Evolutionary conservation across 2,888 invertebrate genomes (phyloP).

Genomic region (Spisula solida): DNA sequence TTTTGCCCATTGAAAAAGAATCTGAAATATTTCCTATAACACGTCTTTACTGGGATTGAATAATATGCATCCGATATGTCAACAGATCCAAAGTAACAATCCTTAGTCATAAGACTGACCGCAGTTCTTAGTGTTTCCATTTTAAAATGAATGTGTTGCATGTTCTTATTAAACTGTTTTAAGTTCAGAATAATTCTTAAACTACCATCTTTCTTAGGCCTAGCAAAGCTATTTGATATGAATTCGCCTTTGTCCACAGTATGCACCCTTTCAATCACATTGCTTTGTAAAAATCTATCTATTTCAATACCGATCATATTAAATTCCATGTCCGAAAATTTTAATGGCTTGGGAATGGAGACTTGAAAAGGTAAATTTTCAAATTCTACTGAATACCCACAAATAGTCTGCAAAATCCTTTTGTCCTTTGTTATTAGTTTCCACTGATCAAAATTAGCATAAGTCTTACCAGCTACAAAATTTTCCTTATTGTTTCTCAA

Average conservation of each 20-base stretch:
- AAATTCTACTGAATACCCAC: neutral
- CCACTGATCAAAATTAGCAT: neutral
- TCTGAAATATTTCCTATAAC: neutral
- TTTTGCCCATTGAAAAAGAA: slow-evolving; percentile 22
- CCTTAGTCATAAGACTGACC: neutral
- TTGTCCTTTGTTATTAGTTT: neutral
- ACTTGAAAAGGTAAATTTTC: neutral
- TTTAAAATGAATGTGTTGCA: neutral
- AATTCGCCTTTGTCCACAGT: neutral
- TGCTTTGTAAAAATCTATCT: neutral
- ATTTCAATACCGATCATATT: neutral
- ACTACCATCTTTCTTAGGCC: slow-evolving; percentile 16
- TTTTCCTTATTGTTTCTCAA: too few species aligned
- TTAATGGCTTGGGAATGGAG: neutral
- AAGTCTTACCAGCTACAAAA: neutral
- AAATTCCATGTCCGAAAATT: neutral
- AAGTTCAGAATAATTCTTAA: slow-evolving; percentile 30
- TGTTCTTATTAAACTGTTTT: slow-evolving; percentile 17
- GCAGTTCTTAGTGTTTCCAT: too few species aligned
- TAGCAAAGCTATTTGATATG: slow-evolving; percentile 22
- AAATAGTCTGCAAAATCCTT: neutral
- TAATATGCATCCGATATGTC: slow-evolving; percentile 6
- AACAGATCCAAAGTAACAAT: neutral
- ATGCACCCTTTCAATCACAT: neutral
- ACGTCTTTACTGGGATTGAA: neutral